Evolutionary conservation across 2,113 vertebrate genomes (phyloP).

Genomic region (Ceuthmochares aereus): DNA sequence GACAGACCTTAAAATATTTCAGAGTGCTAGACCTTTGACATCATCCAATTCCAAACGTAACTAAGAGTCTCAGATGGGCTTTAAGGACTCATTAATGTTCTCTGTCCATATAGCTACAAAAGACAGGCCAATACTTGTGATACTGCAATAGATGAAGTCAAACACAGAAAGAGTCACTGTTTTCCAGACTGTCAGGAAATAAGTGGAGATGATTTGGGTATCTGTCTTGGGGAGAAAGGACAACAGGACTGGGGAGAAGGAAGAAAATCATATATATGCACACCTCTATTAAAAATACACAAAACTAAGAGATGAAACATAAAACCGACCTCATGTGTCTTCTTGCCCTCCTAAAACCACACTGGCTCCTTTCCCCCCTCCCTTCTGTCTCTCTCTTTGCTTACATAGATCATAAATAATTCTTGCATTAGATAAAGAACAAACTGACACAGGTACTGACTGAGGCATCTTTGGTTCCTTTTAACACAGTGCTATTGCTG

Average conservation of each 20-base stretch:
- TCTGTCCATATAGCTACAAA: background rate
- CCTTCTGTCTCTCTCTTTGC: background rate
- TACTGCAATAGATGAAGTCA: background rate
- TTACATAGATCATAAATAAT: background rate
- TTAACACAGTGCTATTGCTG: background rate
- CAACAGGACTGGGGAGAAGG: background rate
- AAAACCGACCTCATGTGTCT: background rate
- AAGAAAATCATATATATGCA: background rate
- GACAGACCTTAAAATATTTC: background rate
- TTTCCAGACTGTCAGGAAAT: background rate
- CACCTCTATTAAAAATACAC: background rate
- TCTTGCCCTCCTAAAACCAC: background rate
- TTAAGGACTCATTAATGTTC: background rate
- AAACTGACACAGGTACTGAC: background rate
- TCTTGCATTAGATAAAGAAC: background rate
- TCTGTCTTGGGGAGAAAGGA: background rate
- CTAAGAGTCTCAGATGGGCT: background rate
- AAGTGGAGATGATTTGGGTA: background rate
- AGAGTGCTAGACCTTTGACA: background rate
- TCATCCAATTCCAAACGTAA: background rate
- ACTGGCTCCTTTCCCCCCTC: background rate
- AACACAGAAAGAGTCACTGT: background rate
- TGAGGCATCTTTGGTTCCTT: background rate
- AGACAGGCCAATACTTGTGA: background rate
- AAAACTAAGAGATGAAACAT: background rate